These are phyloP conservation scores for Eupithecia subumbrata DNA, from an alignment of 2,888 invertebrate genomes.

Conservation along the genomic window DNA sequence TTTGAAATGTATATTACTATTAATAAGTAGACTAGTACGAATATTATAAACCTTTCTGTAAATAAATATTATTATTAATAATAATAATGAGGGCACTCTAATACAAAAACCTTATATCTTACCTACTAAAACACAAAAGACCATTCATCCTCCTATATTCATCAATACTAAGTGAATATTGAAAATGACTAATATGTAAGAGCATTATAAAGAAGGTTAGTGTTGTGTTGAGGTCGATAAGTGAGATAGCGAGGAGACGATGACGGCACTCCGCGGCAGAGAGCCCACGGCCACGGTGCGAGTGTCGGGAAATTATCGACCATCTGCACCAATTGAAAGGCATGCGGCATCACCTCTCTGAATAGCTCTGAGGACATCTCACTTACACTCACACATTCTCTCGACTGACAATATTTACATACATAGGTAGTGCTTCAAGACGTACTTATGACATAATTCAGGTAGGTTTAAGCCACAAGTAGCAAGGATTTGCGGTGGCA, in stretches of 20 bases:
- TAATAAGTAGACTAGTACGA: no score
- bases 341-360: conserved; percentile 38
- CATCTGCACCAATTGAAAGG: conserved; percentile 32
- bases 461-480: not conserved
- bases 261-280: no score
- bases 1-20: no score
- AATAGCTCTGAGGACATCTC: conserved; percentile 33
- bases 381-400: conserved; percentile 33
- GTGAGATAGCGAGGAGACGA: no score
- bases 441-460: not conserved
- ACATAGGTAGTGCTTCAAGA: not conserved
- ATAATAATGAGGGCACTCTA: no score
- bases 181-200: not conserved
- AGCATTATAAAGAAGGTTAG: no score
- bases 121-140: not conserved
- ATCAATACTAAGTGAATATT: not conserved
- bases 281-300: no score
- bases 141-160: not conserved
- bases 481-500: not conserved
- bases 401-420: conserved; percentile 19
- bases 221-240: no score
- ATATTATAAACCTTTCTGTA: no score
- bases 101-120: no score
- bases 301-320: conserved; percentile 22
- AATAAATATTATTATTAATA: no score